Evolutionary conservation across 2,888 invertebrate genomes (phyloP).

Genomic region (Platycheirus rosarum): DNA sequence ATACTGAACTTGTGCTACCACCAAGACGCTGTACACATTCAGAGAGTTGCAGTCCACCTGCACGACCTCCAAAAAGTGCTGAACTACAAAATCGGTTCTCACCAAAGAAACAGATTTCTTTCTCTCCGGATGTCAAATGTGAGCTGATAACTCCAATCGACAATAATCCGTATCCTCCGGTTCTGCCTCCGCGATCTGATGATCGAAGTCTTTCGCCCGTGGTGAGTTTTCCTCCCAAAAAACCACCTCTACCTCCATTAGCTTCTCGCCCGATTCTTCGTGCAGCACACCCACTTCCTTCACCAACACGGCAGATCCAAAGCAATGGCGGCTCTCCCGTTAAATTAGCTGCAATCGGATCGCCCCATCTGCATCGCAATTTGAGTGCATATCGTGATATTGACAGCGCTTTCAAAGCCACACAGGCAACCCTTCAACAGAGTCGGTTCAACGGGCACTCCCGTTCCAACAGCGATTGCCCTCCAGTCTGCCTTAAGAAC

Average conservation of each 20-base stretch:
- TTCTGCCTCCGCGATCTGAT: conserved; percentile 78
- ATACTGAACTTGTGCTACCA: conserved; percentile 84
- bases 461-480: conserved; percentile 77
- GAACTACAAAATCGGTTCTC: conserved; percentile 81
- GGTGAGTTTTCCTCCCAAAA: conserved; percentile 85
- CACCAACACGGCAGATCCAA: conserved; percentile 83
- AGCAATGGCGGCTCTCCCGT: conserved; percentile 78
- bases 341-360: conserved; percentile 86
- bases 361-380: conserved; percentile 86
- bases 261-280: conserved; percentile 82
- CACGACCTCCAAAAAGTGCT: conserved; percentile 87
- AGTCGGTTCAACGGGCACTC: conserved; percentile 79
- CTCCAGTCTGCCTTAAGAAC: conserved; percentile 76
- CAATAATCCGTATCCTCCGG: conserved; percentile 76
- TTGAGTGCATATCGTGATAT: conserved; percentile 85
- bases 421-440: conserved; percentile 43
- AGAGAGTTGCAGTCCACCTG: conserved; percentile 87
- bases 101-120: conserved; percentile 78
- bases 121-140: conserved; percentile 20
- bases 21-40: conserved; percentile 85
- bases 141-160: conserved; percentile 26
- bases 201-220: conserved; percentile 74
- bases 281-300: conserved; percentile 85
- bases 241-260: conserved; percentile 89
- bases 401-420: conserved; percentile 79